phyloP scores from a whole-genome alignment of 2,888 invertebrate species.

The Pseudococcus viburni region DNA sequence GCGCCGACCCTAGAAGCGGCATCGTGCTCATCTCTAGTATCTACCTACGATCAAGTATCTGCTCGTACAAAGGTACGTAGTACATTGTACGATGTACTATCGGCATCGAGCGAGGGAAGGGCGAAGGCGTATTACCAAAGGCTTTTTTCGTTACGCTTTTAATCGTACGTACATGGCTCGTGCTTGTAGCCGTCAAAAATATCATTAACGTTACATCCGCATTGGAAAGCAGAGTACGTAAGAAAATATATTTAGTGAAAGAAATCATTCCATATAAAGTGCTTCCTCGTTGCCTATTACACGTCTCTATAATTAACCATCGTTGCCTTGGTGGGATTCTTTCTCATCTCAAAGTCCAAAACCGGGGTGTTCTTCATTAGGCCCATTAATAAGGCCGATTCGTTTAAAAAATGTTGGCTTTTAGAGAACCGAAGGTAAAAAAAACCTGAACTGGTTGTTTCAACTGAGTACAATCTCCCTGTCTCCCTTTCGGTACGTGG shows the following conservation, averaged over 20 bases:
- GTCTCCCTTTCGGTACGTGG: not conserved
- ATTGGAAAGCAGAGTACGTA: slow-evolving; percentile 21
- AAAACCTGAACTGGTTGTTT: not conserved
- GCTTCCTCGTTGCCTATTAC: slow-evolving; percentile 13
- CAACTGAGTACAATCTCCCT: not conserved
- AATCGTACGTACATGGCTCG: not conserved
- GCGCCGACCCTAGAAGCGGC: no score
- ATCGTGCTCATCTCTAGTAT: no score
- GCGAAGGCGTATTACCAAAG: not conserved
- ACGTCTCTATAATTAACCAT: slow-evolving; percentile 53
- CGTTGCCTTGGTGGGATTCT: not conserved
- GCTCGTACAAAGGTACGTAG: not conserved
- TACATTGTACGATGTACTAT: not conserved
- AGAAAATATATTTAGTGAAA: not conserved
- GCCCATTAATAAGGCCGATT: slow-evolving; percentile 27
- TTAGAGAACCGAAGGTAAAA: not conserved
- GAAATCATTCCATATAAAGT: slow-evolving; percentile 35
- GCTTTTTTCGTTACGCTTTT: slow-evolving; percentile 39
- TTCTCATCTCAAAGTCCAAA: not conserved
- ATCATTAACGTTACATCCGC: slow-evolving; percentile 57
- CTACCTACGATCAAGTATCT: slow-evolving; percentile 1
- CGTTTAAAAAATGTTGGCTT: not conserved
- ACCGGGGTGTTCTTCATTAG: slow-evolving; percentile 12
- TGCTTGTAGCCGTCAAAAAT: slow-evolving; percentile 48
- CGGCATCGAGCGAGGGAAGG: not conserved